Base-by-base conservation (phyloP, 1,140 invertebrate genomes). In the Colletes latitarsis region DNA sequence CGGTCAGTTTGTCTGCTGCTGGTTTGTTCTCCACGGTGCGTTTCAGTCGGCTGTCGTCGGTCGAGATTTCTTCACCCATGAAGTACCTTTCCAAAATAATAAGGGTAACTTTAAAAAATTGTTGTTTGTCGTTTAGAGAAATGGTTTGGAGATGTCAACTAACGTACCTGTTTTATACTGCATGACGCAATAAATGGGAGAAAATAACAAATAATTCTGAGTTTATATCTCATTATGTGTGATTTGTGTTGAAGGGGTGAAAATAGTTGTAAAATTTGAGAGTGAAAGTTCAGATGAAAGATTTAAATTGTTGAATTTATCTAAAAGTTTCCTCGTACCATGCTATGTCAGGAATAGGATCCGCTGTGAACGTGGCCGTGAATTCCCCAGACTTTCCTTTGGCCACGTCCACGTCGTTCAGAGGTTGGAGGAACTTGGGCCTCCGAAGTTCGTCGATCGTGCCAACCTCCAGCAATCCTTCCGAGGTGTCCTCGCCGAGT, bases 281-380 rank as follows among this genome's bases (percentile, higher is more conserved):
- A n/a, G n/a, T n/a, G n/a, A n/a, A n/a, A n/a, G n/a, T n/a, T n/a
- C n/a, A n/a, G n/a, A 1, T 30, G 30, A 30, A 19, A 53, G 43
- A 53, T n/a, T 57, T 17, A 57, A 8, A 9, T 46, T 46, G 43
- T 46, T 0, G 43, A 9, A 46, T 0, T 3, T 46, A 1, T 9
- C 6, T 46, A 8, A 46, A 9, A 46, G 9, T n/a, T n/a, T 46
- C 66, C 76, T 88, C 80, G 84, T 92, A 95, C 95, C 95, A 96
- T 84, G 89, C 93, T 6, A 94, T 87, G 41, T 95, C 94, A 17
- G 95, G 95, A 71, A 95, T 91, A 0, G 97, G 98, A 93, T 98
- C 97, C 21, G 96, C 98, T 60, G 96, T 96, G 72, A 98, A 95
- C 39, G 96, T 94, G 19, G 96, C 96, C 49, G 95, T 95, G 80